Evolutionary conservation across 2,113 vertebrate species (phyloP).

Genomic region (Saimiri boliviensis): DNA sequence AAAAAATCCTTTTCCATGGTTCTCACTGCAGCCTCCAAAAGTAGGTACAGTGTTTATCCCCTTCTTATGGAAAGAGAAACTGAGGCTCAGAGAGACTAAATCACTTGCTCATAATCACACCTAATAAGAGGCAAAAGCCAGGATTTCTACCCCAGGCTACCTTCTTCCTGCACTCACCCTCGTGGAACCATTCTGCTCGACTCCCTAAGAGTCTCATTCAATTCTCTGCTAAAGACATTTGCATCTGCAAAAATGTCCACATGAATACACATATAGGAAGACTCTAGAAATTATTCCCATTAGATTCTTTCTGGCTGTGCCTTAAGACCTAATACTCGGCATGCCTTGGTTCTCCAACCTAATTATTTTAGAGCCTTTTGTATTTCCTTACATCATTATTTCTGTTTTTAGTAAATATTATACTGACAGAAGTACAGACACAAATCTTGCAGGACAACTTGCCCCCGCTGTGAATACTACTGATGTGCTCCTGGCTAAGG

Average conservation of each 20-base stretch:
- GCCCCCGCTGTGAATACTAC: neutral
- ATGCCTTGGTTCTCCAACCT: neutral
- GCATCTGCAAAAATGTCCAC: neutral
- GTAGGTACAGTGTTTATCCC: neutral
- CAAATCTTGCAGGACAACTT: neutral
- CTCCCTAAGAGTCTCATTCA: no score
- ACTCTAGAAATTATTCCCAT: neutral
- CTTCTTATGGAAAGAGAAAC: neutral
- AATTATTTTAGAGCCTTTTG: neutral
- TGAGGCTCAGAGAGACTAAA: neutral
- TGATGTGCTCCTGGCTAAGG: neutral
- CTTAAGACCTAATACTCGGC: neutral
- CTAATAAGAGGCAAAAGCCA: neutral
- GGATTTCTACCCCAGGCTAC: neutral
- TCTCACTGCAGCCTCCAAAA: neutral
- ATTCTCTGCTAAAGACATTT: neutral
- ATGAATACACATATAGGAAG: rapidly evolving
- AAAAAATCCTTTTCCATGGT: neutral
- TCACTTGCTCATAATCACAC: neutral
- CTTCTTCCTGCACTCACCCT: neutral
- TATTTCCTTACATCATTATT: neutral
- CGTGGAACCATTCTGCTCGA: neutral
- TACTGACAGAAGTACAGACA: neutral
- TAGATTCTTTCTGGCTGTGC: neutral
- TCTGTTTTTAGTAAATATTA: neutral